Percentiles rank a stretch among this genome's conserved stretches.
Conservation (phyloP, 2,113 vertebrate genomes). For the Conger conger region DNA sequence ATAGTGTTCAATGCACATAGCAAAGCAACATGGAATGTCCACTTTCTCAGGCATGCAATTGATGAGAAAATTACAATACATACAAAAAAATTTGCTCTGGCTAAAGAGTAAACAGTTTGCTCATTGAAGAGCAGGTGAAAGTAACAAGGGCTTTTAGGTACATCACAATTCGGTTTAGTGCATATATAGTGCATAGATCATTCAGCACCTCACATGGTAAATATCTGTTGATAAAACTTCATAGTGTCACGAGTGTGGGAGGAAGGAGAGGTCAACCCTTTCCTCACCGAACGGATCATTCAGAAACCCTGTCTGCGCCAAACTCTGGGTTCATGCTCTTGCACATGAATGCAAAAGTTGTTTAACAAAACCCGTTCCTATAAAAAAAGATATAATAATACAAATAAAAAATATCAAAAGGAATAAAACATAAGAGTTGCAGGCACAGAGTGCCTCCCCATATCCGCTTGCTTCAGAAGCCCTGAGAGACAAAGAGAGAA, state of each 20-base stretch:
- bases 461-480: background rate
- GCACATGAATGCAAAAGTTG: background rate
- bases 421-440: background rate
- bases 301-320: background rate
- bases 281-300: background rate
- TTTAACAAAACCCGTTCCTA: background rate
- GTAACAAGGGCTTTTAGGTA: background rate
- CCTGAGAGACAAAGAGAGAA: background rate
- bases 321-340: background rate
- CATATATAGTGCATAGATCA: background rate
- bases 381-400: too few species aligned
- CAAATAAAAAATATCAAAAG: background rate
- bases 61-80: background rate
- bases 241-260: background rate
- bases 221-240: background rate
- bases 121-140: background rate
- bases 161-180: background rate
- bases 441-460: background rate
- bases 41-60: background rate
- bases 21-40: background rate
- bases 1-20: background rate
- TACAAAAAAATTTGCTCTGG: background rate
- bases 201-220: background rate
- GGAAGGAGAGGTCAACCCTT: too few species aligned
- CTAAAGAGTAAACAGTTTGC: too few species aligned